Percentiles rank a stretch among this genome's conserved stretches.
Evolutionary conservation across 2,888 invertebrate species (phyloP).

Genomic region (Tenthredo distinguenda): DNA sequence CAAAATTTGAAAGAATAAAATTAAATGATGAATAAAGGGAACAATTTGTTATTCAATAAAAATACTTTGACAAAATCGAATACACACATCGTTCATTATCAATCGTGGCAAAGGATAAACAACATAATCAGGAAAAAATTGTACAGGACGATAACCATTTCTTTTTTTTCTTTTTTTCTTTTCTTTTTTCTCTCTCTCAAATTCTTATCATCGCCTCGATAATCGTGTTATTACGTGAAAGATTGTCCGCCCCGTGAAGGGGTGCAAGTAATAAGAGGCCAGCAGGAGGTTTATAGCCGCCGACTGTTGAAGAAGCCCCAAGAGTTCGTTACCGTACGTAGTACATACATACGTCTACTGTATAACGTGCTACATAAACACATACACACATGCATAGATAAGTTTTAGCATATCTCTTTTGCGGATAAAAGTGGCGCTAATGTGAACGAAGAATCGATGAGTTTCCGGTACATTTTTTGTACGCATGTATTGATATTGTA

Average conservation of each 20-base stretch:
- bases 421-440: neutral
- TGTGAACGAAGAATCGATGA: conserved; percentile 2
- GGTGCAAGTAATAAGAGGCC: neutral
- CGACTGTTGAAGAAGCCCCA: conserved; percentile 3
- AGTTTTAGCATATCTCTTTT: neutral
- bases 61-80: neutral
- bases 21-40: too few relatives aligned
- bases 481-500: neutral
- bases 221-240: neutral
- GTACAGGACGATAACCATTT: neutral
- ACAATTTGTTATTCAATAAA: neutral
- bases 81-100: neutral
- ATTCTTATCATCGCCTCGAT: neutral
- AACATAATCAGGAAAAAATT: neutral
- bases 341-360: neutral
- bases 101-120: neutral
- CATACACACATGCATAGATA: neutral
- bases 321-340: neutral
- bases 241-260: neutral
- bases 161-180: too few relatives aligned
- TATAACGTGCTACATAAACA: neutral
- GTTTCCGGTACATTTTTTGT: neutral
- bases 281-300: neutral
- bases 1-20: neutral
- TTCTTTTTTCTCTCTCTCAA: too few relatives aligned